phyloP scores from a whole-genome alignment of 2,113 vertebrate genomes.

The Elephas maximus region DNA sequence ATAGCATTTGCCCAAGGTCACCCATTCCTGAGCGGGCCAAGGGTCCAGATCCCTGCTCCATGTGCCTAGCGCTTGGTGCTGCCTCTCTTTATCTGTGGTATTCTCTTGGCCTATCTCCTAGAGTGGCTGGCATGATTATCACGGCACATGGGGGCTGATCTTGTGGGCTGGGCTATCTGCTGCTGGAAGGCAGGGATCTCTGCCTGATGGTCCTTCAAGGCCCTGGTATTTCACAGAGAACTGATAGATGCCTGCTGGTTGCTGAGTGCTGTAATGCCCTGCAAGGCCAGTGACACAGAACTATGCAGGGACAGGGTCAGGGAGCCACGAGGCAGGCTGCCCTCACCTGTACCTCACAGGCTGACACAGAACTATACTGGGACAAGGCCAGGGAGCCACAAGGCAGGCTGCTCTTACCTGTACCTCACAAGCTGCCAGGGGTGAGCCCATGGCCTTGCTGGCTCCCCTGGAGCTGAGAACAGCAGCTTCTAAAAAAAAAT shows the following conservation, averaged over 20 bases:
- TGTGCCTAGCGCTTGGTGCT: accelerated
- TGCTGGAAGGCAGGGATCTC: neutral
- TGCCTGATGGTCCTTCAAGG: neutral
- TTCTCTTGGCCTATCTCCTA: neutral
- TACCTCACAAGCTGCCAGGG: accelerated
- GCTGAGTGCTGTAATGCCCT: neutral
- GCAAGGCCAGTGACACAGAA: accelerated
- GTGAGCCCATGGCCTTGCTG: neutral
- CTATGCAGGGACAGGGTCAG: neutral
- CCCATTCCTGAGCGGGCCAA: neutral
- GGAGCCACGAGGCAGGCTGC: neutral
- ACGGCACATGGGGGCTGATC: neutral
- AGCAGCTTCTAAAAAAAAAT: neutral
- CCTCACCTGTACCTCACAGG: accelerated
- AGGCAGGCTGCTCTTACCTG: too few species aligned
- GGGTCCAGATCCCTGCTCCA: neutral
- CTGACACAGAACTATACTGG: too few species aligned
- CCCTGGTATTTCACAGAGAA: neutral
- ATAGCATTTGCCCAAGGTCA: neutral
- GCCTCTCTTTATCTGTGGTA: neutral
- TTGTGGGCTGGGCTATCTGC: neutral
- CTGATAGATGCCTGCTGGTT: neutral
- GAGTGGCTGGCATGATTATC: neutral
- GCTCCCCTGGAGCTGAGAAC: neutral
- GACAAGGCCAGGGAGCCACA: neutral